Conservation (phyloP, 1,140 invertebrate species). For the Pseudomyrmex cubaensis region DNA sequence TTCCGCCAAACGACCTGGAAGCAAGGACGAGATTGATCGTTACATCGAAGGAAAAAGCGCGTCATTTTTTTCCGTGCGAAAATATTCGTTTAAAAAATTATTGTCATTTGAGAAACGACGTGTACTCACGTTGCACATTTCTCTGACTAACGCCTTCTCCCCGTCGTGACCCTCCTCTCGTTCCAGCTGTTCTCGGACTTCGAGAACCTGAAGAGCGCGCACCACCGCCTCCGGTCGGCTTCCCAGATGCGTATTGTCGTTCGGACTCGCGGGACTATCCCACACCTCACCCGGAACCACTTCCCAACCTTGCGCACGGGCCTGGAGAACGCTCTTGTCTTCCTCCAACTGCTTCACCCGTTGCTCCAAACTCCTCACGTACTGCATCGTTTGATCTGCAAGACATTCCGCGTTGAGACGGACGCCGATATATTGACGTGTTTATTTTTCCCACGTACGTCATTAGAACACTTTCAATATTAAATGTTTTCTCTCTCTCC, state of each 20-base stretch:
- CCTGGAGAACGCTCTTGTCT: conserved; percentile 88
- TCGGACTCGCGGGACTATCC: conserved; percentile 81
- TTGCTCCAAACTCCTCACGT: conserved; percentile 94
- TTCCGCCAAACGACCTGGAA: conserved; percentile 90
- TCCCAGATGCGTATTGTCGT: conserved; percentile 83
- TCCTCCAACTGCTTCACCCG: conserved; percentile 94
- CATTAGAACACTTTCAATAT: neutral
- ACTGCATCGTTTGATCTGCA: conserved; percentile 93
- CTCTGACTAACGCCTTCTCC: conserved; percentile 96
- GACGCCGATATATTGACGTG: too few relatives aligned
- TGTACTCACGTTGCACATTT: conserved; percentile 97
- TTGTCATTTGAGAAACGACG: neutral
- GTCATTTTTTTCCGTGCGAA: neutral
- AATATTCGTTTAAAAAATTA: neutral
- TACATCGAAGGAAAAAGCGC: neutral
- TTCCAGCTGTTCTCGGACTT: conserved; percentile 95
- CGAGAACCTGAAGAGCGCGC: conserved; percentile 94
- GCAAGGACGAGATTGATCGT: conserved; percentile 22
- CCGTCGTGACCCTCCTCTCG: conserved; percentile 93
- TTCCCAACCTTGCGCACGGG: conserved; percentile 85
- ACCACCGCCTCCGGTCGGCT: conserved; percentile 94
- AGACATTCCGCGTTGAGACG: conserved; percentile 56
- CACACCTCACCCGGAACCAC: conserved; percentile 80
- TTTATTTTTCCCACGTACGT: too few relatives aligned
- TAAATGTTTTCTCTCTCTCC: neutral